Conservation (phyloP, 2,888 invertebrate genomes). For the Ormia ochracea region DNA sequence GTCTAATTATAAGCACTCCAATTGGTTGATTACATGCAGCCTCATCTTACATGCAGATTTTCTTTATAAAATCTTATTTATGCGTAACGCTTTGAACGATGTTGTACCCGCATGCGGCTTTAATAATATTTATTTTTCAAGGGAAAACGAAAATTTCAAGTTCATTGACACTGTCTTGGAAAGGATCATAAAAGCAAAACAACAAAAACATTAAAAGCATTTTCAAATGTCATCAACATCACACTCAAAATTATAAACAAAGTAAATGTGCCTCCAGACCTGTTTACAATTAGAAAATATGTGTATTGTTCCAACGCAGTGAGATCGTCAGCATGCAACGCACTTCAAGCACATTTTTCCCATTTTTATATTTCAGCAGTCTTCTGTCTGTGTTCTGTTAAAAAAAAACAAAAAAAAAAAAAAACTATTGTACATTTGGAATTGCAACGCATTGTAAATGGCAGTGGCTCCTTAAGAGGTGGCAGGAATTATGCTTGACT, state of each 20-base stretch:
- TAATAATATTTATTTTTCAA: background rate
- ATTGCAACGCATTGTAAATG: no score
- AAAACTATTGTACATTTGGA: no score
- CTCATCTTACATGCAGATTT: slow-evolving; percentile 5
- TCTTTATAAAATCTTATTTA: slow-evolving; percentile 18
- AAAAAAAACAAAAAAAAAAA: no score
- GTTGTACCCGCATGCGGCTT: background rate
- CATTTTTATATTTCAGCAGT: slow-evolving; percentile 15
- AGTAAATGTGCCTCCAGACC: background rate
- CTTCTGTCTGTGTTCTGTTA: no score
- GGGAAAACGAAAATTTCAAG: slow-evolving; percentile 44
- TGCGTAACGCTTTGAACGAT: background rate
- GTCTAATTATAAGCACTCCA: background rate
- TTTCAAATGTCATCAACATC: slow-evolving; percentile 32
- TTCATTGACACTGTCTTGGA: slow-evolving; percentile 57
- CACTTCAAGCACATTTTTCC: background rate
- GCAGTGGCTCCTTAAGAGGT: no score
- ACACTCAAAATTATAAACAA: slow-evolving; percentile 4
- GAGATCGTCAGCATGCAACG: background rate
- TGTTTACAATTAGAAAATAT: background rate
- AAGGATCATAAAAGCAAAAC: slow-evolving; percentile 9
- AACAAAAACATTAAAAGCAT: background rate
- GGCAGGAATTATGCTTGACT: no score
- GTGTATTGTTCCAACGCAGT: slow-evolving; percentile 20
- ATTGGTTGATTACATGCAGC: background rate